Percentiles rank a stretch among this genome's conserved stretches.
phyloP scores from a whole-genome alignment of 2,888 invertebrate species.

The Margaritifera margaritifera region DNA sequence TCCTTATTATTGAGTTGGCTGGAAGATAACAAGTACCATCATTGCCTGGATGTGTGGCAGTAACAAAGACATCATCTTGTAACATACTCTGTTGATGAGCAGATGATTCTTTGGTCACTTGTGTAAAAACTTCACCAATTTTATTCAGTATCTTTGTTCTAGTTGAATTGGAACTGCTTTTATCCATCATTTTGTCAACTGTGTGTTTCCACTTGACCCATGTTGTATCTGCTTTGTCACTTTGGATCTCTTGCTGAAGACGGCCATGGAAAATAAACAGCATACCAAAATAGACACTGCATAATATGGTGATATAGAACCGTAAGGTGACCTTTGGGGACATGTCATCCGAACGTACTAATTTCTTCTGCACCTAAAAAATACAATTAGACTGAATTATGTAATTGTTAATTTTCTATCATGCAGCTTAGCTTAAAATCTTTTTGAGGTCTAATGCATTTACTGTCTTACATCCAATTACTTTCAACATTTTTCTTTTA shows the following conservation, averaged over 20 bases:
- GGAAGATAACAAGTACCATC: constrained; percentile 28
- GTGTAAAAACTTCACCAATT: too few relatives aligned
- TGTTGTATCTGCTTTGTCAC: not conserved
- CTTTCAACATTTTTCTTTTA: too few relatives aligned
- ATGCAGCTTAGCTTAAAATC: too few relatives aligned
- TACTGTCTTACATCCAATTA: too few relatives aligned
- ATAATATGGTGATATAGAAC: constrained; percentile 37
- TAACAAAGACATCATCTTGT: not conserved
- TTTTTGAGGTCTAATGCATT: too few relatives aligned
- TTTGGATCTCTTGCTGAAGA: constrained; percentile 43
- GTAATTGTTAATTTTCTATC: too few relatives aligned
- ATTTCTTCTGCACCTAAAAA: too few relatives aligned
- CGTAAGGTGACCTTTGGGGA: constrained; percentile 17
- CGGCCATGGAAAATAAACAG: constrained; percentile 51
- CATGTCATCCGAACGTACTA: not conserved
- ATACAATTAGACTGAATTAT: too few relatives aligned
- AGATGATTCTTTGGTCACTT: too few relatives aligned
- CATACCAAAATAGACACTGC: constrained; percentile 47
- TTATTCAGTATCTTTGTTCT: not conserved
- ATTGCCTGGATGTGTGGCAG: not conserved
- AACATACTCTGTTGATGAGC: too few relatives aligned
- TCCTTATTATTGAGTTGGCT: constrained; percentile 27
- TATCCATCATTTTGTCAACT: constrained; percentile 6
- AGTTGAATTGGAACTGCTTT: constrained; percentile 7
- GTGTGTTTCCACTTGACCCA: not conserved